Conservation (phyloP, 2,113 vertebrate genomes). For the Vicugna pacos region DNA sequence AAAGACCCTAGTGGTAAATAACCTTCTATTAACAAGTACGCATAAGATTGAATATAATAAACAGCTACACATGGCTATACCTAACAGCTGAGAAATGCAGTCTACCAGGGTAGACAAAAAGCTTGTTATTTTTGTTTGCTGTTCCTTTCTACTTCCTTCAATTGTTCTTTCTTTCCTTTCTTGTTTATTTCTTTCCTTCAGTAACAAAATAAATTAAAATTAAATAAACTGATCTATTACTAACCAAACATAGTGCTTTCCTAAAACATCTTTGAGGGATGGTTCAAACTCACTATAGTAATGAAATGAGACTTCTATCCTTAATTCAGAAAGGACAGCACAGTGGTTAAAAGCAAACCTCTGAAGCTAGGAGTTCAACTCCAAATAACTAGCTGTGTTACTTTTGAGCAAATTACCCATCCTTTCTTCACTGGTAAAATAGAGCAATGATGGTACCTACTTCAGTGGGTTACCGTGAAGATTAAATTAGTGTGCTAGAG, state of each 20-base stretch:
- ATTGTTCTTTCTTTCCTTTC: background rate
- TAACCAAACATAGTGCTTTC: background rate
- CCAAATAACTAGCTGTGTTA: background rate
- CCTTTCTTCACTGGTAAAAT: conserved; percentile 22
- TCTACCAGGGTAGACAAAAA: background rate
- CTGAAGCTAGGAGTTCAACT: conserved; percentile 9
- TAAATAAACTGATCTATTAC: background rate
- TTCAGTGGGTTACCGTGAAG: background rate
- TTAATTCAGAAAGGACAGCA: conserved; percentile 34
- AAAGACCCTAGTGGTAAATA: background rate
- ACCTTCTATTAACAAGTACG: background rate
- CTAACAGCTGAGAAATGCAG: too few relatives aligned
- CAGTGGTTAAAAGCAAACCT: background rate
- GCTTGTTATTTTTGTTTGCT: background rate
- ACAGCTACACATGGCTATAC: background rate
- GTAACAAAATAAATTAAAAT: conserved; percentile 29
- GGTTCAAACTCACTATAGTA: background rate
- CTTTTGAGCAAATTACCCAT: background rate
- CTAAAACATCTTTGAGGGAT: conserved; percentile 36
- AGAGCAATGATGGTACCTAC: background rate
- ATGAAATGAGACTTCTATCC: background rate
- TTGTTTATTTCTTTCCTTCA: background rate
- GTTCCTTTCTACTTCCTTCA: background rate
- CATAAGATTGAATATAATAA: background rate
- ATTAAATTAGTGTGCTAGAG: background rate